Percentiles rank a stretch among this genome's conserved stretches.
Conservation (phyloP, 2,888 invertebrate species). For the Clepsis dumicolana region DNA sequence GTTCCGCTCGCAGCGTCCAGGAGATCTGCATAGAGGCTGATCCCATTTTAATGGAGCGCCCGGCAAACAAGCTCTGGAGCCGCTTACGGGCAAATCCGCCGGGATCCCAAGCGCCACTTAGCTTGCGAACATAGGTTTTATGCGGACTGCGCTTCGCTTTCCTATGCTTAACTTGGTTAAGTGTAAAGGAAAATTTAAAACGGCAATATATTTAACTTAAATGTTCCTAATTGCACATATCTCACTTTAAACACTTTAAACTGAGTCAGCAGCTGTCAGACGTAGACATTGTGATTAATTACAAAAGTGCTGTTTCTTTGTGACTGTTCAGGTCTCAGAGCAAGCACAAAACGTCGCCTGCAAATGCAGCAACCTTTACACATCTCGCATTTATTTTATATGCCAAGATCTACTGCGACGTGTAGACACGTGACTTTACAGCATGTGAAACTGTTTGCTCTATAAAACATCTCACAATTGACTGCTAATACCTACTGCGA, state of each 20-base stretch:
- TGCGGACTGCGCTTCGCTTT: slow-evolving; percentile 15
- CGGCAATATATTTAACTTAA: background rate
- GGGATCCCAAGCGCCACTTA: slow-evolving; percentile 81
- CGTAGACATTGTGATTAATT: slow-evolving; percentile 37
- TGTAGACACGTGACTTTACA: slow-evolving; percentile 24
- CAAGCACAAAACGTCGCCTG: slow-evolving; percentile 52
- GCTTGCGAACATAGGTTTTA: slow-evolving; percentile 62
- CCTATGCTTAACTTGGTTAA: slow-evolving; percentile 17
- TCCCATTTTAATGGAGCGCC: slow-evolving; percentile 86
- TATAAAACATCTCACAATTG: background rate
- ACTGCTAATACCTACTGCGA: background rate
- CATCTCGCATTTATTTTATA: slow-evolving; percentile 37
- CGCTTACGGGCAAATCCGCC: slow-evolving; percentile 83
- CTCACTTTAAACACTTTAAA: slow-evolving; percentile 4
- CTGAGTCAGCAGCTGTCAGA: slow-evolving; percentile 19
- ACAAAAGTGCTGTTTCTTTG: slow-evolving; percentile 28
- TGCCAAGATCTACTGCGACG: slow-evolving; percentile 14
- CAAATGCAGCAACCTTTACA: slow-evolving; percentile 55
- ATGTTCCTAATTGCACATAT: background rate
- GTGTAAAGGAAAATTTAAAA: background rate
- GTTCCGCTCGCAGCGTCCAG: slow-evolving; percentile 59
- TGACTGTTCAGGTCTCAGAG: slow-evolving; percentile 30
- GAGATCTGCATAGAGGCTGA: slow-evolving; percentile 84
- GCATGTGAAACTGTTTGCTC: background rate
- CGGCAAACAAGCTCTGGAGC: slow-evolving; percentile 83